Percentiles rank a stretch among this genome's conserved stretches.
Evolutionary conservation across 2,113 vertebrate genomes (phyloP).

Genomic region (Origma solitaria): DNA sequence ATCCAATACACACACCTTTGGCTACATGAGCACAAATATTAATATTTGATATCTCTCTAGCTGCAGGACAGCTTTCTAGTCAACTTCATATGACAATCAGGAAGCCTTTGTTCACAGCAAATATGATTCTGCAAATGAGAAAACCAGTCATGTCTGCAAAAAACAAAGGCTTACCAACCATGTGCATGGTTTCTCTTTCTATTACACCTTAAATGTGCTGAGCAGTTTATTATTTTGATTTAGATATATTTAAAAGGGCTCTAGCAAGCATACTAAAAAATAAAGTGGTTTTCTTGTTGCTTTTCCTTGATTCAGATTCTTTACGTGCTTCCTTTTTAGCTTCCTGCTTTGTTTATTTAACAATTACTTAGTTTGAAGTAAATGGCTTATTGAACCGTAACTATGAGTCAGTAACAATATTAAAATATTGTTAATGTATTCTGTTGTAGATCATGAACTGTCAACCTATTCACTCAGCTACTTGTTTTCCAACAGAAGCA

Average conservation of each 20-base stretch:
- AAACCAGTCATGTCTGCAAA: not conserved
- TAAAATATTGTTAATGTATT: not conserved
- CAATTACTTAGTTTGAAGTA: not conserved
- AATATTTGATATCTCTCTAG: conserved; percentile 16
- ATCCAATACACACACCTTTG: not conserved
- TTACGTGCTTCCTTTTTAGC: not conserved
- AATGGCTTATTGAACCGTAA: not conserved
- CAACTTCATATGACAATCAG: not conserved
- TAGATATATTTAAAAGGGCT: not conserved
- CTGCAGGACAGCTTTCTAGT: not conserved
- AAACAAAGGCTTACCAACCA: not conserved
- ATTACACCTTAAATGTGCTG: not conserved
- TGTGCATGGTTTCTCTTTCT: not conserved
- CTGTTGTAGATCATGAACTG: not conserved
- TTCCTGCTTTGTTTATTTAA: not conserved
- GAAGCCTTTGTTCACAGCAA: conserved; percentile 19
- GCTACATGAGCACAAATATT: not conserved
- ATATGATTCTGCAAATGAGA: not conserved
- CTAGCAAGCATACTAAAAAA: not conserved
- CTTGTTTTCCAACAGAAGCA: not conserved
- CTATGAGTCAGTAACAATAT: not conserved
- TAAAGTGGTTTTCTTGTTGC: not conserved
- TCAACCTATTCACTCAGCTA: not conserved
- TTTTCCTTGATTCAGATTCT: not conserved
- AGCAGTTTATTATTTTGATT: not conserved